These are phyloP conservation scores for Acanthurus tractus DNA, from an alignment of 2,797 vertebrate genomes.

Conservation along the genomic window DNA sequence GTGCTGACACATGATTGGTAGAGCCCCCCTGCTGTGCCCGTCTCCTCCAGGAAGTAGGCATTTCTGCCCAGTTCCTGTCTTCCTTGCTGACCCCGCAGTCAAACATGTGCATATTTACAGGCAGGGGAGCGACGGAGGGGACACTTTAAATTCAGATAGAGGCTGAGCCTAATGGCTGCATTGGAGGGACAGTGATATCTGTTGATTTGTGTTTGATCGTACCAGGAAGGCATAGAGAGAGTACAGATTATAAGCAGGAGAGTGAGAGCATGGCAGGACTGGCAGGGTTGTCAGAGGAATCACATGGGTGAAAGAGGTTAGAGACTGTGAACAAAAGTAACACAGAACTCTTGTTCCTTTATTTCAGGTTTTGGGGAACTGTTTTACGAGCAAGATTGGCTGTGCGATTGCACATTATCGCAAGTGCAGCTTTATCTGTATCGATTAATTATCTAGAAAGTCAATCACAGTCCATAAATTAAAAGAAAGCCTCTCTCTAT, in stretches of 20 bases:
- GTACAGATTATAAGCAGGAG: slow-evolving; percentile 47
- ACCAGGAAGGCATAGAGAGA: slow-evolving; percentile 59
- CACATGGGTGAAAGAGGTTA: slow-evolving; percentile 37
- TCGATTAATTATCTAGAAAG: slow-evolving; percentile 26
- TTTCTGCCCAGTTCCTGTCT: slow-evolving; percentile 71
- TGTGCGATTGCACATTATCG: not conserved
- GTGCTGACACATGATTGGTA: slow-evolving; percentile 74
- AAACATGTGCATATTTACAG: slow-evolving; percentile 86
- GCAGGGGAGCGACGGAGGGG: slow-evolving; percentile 58
- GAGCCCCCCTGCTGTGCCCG: slow-evolving; percentile 46
- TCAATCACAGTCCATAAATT: slow-evolving; percentile 8
- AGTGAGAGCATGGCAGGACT: slow-evolving; percentile 43
- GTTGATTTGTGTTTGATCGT: slow-evolving; percentile 75
- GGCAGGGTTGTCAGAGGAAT: slow-evolving; percentile 27
- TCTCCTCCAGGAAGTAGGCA: slow-evolving; percentile 74
- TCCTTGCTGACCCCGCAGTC: slow-evolving; percentile 77
- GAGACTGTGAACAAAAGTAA: slow-evolving; percentile 6
- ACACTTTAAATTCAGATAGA: slow-evolving; percentile 78
- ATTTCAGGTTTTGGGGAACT: slow-evolving; percentile 14
- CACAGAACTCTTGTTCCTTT: slow-evolving; percentile 6
- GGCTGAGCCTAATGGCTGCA: slow-evolving; percentile 78
- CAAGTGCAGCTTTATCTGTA: slow-evolving; percentile 18
- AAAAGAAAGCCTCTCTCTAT: slow-evolving; percentile 28
- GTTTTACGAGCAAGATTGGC: not conserved
- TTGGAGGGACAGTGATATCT: slow-evolving; percentile 79